Percentiles rank a stretch among this genome's conserved stretches.
Conservation (phyloP, 2,888 invertebrate genomes). For the Hyles lineata region DNA sequence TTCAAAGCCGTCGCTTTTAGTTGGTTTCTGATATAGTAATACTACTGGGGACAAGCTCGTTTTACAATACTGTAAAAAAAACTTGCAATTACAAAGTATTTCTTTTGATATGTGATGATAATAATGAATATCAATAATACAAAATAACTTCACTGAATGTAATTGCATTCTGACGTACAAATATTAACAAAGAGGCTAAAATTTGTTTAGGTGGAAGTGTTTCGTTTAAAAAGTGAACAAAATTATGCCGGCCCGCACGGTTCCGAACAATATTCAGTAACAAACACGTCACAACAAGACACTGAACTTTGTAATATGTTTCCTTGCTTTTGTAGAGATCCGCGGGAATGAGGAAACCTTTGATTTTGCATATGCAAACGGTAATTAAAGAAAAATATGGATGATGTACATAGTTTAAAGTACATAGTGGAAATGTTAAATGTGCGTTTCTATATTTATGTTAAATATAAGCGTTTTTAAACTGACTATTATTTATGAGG, state of each 20-base stretch:
- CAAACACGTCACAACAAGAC: constrained; percentile 56
- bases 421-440: neutral
- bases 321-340: constrained; percentile 54
- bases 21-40: too few relatives aligned
- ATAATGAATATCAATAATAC: too few relatives aligned
- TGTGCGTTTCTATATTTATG: too few relatives aligned
- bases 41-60: too few relatives aligned
- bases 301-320: constrained; percentile 57
- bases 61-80: too few relatives aligned
- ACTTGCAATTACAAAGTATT: too few relatives aligned
- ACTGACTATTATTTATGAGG: too few relatives aligned
- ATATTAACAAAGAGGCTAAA: neutral
- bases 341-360: constrained; percentile 15
- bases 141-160: too few relatives aligned
- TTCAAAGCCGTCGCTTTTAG: too few relatives aligned
- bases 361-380: neutral
- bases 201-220: neutral
- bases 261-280: constrained; percentile 19
- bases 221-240: constrained; percentile 19
- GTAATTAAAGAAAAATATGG: neutral
- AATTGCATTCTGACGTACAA: neutral
- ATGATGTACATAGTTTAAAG: neutral
- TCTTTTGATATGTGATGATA: too few relatives aligned
- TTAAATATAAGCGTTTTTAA: too few relatives aligned
- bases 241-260: constrained; percentile 14